phyloP scores from a whole-genome alignment of 2,888 invertebrate species.

The Microplitis deprimator region DNA sequence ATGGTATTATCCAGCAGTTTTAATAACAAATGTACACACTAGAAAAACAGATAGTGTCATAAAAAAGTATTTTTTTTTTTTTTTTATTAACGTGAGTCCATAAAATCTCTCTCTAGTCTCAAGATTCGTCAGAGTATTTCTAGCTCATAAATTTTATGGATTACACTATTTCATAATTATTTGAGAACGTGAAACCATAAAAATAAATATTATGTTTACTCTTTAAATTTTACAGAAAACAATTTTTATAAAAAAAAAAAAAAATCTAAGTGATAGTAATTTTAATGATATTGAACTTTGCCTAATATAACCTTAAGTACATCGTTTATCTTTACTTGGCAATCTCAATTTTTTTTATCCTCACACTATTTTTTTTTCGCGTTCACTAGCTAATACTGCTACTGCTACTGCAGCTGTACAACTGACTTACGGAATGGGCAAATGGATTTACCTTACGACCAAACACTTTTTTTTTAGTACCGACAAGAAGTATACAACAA shows the following conservation, averaged over 20 bases:
- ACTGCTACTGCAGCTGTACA: not conserved
- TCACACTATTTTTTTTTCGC: too few relatives aligned
- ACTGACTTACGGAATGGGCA: not conserved
- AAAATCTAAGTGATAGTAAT: conserved; percentile 46
- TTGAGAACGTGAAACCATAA: not conserved
- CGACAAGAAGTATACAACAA: not conserved
- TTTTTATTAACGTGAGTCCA: not conserved
- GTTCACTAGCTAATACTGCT: not conserved
- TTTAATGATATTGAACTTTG: conserved; percentile 53
- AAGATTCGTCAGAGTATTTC: not conserved
- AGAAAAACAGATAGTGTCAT: not conserved
- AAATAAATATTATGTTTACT: not conserved
- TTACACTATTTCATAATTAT: not conserved
- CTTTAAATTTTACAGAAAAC: not conserved
- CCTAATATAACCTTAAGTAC: conserved; percentile 35
- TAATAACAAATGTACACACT: not conserved
- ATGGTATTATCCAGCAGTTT: not conserved
- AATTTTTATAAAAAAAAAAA: not conserved
- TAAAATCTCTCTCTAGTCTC: not conserved
- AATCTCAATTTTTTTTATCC: not conserved
- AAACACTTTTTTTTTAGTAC: not conserved
- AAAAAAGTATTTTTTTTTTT: not conserved
- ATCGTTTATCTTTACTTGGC: not conserved
- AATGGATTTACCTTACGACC: conserved; percentile 36
- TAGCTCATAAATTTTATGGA: not conserved